Base-by-base conservation (phyloP, 2,797 vertebrate species). In the Tenualosa thibaudeaui region DNA sequence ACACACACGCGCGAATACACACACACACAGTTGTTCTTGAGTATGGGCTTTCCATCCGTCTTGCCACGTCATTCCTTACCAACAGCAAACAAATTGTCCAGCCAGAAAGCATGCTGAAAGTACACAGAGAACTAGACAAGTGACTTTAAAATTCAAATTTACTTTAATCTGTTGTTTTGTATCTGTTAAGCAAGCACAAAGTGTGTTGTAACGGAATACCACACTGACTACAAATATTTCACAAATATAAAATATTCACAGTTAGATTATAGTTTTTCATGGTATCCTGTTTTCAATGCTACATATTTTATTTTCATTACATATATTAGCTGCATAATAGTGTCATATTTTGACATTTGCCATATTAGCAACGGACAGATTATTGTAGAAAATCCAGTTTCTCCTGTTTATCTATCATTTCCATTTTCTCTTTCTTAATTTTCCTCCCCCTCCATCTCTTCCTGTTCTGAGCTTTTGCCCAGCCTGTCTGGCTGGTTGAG, bases 1-100 rank as follows among this genome's bases (percentile, higher is more conserved):
- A 22, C 71, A 78, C 31, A 71, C 31, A 71, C 65, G 40, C 13
- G 40, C 17, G 40, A 53, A 85, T 54, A 85, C 54, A 65, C 81
- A 84, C 51, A 60, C 15, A 60, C 58, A 22, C 60, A 65, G 31
- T 40, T 2, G 53, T 43, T 50, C 51, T 65, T 82, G 62, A 62
- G 54, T 60, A 75, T 49, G 53, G 81, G 50, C 83, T 81, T 19
- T 68, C 56, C 56, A 81, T 12, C n/a, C 83, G 62, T 60, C 68
- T 81, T n/a, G 58, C 82, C 82, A 40, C 50, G 3, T 68, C 81
- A 71, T 81, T 78, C 81, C 81, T 19, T 51, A 82, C 81, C 51
- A 83, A 84, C 84, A 51, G 84, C 68, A 83, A 51, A 81, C 82
- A 83, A 58, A 85, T 71, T 81, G 84, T 84, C 43, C 84, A 53